Conservation (phyloP, 2,113 vertebrate species). For the Martes martes region DNA sequence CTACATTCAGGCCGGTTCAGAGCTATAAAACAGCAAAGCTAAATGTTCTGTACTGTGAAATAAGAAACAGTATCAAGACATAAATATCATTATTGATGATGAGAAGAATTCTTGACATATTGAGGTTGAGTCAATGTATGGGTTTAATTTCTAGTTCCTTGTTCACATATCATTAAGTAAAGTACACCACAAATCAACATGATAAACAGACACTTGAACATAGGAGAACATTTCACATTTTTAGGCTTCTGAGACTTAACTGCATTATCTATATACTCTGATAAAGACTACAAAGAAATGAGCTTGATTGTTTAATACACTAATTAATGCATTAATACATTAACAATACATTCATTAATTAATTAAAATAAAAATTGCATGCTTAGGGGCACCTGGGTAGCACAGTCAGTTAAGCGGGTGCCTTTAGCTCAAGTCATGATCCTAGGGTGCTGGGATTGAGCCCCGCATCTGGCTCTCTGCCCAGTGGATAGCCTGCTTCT, state of each 20-base stretch:
- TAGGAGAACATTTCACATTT: background rate
- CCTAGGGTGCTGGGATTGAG: background rate
- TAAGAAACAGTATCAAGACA: background rate
- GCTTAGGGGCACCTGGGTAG: background rate
- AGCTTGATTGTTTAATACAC: background rate
- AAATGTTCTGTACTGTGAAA: background rate
- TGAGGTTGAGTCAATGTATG: background rate
- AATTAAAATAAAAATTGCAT: background rate
- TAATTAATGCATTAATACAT: background rate
- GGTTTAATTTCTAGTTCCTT: background rate
- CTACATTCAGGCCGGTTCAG: background rate
- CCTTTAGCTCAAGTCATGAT: background rate
- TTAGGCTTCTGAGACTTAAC: background rate
- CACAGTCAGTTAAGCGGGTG: background rate
- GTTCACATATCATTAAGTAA: background rate
- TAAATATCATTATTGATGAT: conserved; percentile 4
- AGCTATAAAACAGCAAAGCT: background rate
- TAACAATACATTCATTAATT: background rate
- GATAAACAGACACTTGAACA: background rate
- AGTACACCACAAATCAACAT: background rate
- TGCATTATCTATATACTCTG: background rate
- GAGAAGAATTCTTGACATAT: background rate
- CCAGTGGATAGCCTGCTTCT: background rate
- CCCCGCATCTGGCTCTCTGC: background rate
- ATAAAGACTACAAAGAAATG: background rate